A percentile compares a stretch with the other conserved stretches of the same genome.
phyloP scores from a whole-genome alignment of 2,797 vertebrate species.

The Chloroceryle inda region DNA sequence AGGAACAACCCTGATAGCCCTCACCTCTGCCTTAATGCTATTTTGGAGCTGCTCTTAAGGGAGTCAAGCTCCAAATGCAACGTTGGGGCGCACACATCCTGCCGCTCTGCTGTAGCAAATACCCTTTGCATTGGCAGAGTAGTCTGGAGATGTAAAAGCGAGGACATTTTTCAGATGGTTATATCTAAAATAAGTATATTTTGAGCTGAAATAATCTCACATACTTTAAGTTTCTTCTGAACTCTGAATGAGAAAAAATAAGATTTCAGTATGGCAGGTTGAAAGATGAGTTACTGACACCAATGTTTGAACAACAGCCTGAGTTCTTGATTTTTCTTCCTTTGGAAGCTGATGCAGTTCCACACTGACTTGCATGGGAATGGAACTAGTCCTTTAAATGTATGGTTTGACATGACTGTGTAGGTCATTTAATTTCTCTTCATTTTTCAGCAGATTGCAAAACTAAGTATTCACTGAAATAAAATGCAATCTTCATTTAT shows the following conservation, averaged over 20 bases:
- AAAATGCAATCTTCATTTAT: neutral
- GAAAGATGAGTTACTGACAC: neutral
- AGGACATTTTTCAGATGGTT: neutral
- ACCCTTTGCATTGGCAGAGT: accelerated
- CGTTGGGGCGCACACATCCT: neutral
- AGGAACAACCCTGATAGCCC: neutral
- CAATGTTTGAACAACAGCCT: neutral
- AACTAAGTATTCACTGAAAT: neutral
- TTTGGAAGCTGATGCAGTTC: neutral
- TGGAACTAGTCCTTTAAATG: neutral
- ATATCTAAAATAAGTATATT: neutral
- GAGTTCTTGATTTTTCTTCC: neutral
- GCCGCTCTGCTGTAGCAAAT: neutral
- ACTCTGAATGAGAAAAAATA: neutral
- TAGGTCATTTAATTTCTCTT: neutral
- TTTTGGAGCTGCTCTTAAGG: neutral
- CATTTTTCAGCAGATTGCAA: constrained; percentile 27
- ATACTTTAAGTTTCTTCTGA: neutral
- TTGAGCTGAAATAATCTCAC: neutral
- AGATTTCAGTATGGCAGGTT: neutral
- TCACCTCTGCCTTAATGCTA: neutral
- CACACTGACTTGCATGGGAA: neutral
- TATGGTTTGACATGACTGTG: neutral
- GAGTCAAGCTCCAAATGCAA: neutral
- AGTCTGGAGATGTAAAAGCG: neutral